Percentiles rank a stretch among this genome's conserved stretches.
phyloP scores from a whole-genome alignment of 2,888 invertebrate genomes.

The Meteorus colon region DNA sequence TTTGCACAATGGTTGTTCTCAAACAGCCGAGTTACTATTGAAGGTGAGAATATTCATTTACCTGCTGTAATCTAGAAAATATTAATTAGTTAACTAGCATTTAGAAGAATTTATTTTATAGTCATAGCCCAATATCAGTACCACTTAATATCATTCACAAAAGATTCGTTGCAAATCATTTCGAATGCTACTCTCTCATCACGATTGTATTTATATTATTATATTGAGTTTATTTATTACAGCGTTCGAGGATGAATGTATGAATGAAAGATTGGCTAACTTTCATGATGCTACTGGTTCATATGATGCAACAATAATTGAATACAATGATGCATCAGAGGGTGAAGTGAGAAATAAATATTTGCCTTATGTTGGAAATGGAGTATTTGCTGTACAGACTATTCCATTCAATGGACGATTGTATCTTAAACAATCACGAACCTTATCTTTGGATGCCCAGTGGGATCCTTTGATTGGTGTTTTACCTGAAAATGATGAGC shows the following conservation, averaged over 20 bases:
- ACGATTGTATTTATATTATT: not conserved
- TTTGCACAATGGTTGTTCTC: conserved; percentile 79
- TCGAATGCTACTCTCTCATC: too few relatives aligned
- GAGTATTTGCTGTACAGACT: conserved; percentile 80
- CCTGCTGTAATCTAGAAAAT: too few relatives aligned
- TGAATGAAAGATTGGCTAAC: conserved; percentile 79
- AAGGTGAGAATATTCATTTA: conserved; percentile 60
- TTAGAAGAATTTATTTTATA: conserved; percentile 2
- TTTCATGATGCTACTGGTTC: conserved; percentile 78
- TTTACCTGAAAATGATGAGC: conserved; percentile 75
- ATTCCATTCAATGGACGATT: conserved; percentile 77
- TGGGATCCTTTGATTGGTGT: conserved; percentile 80
- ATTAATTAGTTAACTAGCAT: not conserved
- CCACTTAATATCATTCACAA: too few relatives aligned
- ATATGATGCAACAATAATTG: conserved; percentile 79
- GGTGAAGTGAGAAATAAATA: conserved; percentile 77
- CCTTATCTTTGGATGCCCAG: conserved; percentile 79
- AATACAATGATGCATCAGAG: conserved; percentile 67
- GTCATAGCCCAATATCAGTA: not conserved
- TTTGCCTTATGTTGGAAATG: conserved; percentile 86
- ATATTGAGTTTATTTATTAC: conserved; percentile 33
- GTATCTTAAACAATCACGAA: conserved; percentile 81
- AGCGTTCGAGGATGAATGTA: conserved; percentile 78
- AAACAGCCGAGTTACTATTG: conserved; percentile 72
- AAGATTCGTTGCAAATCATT: too few relatives aligned